These are phyloP conservation scores for Sussaba pulchella DNA, from an alignment of 2,888 invertebrate species.

Conservation along the genomic window DNA sequence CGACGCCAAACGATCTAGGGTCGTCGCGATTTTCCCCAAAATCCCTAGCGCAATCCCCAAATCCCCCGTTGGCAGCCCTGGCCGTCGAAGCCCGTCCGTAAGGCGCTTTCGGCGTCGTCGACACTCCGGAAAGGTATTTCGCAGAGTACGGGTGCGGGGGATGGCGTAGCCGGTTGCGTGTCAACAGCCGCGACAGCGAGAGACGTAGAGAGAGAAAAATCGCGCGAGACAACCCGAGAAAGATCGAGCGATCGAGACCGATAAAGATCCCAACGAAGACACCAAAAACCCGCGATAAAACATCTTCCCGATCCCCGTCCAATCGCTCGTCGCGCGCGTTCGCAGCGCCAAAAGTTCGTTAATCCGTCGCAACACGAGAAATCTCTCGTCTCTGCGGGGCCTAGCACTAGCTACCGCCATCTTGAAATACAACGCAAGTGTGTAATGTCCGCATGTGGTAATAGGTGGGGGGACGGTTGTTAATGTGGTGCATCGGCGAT, in stretches of 20 bases:
- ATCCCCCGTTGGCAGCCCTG: no score
- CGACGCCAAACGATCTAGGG: no score
- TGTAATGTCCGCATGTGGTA: slow-evolving; percentile 84
- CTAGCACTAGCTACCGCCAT: slow-evolving; percentile 85
- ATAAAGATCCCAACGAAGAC: background rate
- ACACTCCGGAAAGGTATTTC: slow-evolving; percentile 51
- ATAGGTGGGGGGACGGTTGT: slow-evolving; percentile 82
- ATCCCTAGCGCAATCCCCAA: no score
- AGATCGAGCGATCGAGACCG: no score
- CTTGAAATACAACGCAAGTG: slow-evolving; percentile 88
- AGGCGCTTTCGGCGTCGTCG: slow-evolving; percentile 49
- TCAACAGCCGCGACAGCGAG: background rate
- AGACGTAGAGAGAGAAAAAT: background rate
- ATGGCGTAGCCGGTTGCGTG: slow-evolving; percentile 35
- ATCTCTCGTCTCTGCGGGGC: slow-evolving; percentile 61
- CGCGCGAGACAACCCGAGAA: no score
- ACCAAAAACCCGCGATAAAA: slow-evolving; percentile 3
- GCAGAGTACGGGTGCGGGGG: slow-evolving; percentile 32
- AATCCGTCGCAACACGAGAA: slow-evolving; percentile 53
- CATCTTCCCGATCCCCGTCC: no score
- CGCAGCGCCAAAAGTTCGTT: slow-evolving; percentile 61
- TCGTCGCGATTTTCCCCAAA: no score
- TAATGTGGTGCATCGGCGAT: slow-evolving; percentile 80
- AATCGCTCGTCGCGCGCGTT: background rate
- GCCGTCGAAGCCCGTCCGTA: slow-evolving; percentile 38